Conservation (phyloP, 2,113 vertebrate species). For the Herpetotheres cachinnans region DNA sequence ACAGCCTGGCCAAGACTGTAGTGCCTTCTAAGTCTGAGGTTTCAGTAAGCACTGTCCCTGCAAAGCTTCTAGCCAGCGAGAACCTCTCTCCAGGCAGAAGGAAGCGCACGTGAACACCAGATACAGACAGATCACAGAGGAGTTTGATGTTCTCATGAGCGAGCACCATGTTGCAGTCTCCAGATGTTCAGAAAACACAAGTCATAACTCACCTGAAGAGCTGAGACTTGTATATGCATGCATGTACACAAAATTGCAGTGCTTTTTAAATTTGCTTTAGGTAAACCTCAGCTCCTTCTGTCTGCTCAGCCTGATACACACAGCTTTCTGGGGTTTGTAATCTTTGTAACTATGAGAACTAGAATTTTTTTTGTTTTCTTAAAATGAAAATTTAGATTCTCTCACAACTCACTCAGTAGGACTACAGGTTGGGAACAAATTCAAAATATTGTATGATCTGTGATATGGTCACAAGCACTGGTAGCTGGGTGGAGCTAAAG, state of each 20-base stretch:
- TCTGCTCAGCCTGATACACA: neutral
- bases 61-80: neutral
- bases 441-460: neutral
- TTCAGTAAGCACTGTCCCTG: neutral
- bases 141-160: neutral
- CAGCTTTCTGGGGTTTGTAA: neutral
- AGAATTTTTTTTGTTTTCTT: neutral
- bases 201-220: neutral
- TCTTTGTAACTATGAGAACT: neutral
- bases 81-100: neutral
- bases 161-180: rapidly evolving
- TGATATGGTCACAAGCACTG: neutral
- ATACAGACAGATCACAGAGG: neutral
- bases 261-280: neutral
- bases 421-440: neutral
- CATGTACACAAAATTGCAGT: rapidly evolving
- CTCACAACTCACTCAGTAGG: neutral
- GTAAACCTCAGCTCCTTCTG: neutral
- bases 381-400: neutral
- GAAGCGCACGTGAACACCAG: neutral
- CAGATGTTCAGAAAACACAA: neutral
- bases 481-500: neutral
- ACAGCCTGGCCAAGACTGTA: neutral
- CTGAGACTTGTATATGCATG: neutral
- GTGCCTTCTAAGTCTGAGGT: rapidly evolving